Conservation (phyloP, 2,888 invertebrate genomes). For the Thecocarcelia acutangulata region DNA sequence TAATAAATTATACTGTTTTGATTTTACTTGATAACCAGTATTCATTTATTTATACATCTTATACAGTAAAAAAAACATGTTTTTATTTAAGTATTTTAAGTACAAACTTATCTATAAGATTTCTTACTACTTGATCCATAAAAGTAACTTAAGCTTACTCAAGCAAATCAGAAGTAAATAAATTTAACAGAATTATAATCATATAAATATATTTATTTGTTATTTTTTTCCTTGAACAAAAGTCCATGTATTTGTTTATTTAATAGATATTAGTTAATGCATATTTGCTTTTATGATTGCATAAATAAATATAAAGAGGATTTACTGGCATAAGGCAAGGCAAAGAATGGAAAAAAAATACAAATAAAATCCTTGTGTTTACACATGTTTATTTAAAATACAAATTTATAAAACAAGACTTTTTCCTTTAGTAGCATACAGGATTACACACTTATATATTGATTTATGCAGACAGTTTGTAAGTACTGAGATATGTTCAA, state of each 20-base stretch:
- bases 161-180: constrained; percentile 58
- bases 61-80: no score
- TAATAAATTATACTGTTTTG: no score
- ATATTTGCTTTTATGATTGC: constrained; percentile 17
- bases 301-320: constrained; percentile 16
- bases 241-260: constrained; percentile 1
- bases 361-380: constrained; percentile 34
- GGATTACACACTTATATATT: background rate
- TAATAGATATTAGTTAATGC: constrained; percentile 9
- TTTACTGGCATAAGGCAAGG: constrained; percentile 5
- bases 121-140: constrained; percentile 8
- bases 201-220: background rate
- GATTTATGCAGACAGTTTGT: background rate
- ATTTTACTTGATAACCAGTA: no score
- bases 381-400: constrained; percentile 34
- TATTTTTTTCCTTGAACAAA: background rate
- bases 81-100: constrained; percentile 1
- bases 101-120: constrained; percentile 2
- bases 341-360: background rate
- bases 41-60: no score
- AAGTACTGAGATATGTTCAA: background rate
- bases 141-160: constrained; percentile 38
- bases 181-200: constrained; percentile 37
- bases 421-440: background rate
- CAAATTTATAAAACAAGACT: constrained; percentile 5